Evolutionary conservation across 2,113 vertebrate species (phyloP).

Genomic region (Nycticryphes semicollaris): DNA sequence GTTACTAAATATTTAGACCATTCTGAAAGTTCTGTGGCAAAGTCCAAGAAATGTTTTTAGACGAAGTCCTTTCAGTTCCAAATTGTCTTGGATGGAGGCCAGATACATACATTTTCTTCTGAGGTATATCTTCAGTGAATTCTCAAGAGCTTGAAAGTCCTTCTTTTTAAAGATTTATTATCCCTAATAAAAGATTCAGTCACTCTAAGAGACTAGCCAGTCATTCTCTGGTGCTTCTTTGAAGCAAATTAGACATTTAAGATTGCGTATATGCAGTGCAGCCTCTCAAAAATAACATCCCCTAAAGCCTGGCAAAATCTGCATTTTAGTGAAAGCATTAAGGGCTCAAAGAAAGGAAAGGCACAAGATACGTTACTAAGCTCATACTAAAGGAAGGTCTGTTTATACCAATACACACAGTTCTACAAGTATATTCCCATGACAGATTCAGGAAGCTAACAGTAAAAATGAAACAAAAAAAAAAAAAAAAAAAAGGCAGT

Average conservation of each 20-base stretch:
- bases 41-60: background rate
- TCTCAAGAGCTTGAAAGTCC: background rate
- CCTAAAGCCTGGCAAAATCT: background rate
- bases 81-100: background rate
- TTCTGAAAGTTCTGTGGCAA: background rate
- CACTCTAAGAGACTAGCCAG: background rate
- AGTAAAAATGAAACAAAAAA: background rate
- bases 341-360: background rate
- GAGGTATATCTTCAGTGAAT: background rate
- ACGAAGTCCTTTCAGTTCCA: background rate
- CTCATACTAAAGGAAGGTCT: background rate
- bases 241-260: background rate
- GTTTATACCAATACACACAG: background rate
- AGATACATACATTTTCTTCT: background rate
- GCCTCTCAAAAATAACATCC: background rate
- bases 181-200: background rate
- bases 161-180: slow-evolving; percentile 11
- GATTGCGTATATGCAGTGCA: background rate
- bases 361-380: background rate
- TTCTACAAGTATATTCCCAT: background rate
- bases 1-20: background rate
- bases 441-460: background rate
- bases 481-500: no score
- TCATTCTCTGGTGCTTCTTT: background rate
- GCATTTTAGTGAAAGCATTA: background rate